Evolutionary conservation across 2,888 invertebrate species (phyloP).

Genomic region (Zootermopsis nevadensis): DNA sequence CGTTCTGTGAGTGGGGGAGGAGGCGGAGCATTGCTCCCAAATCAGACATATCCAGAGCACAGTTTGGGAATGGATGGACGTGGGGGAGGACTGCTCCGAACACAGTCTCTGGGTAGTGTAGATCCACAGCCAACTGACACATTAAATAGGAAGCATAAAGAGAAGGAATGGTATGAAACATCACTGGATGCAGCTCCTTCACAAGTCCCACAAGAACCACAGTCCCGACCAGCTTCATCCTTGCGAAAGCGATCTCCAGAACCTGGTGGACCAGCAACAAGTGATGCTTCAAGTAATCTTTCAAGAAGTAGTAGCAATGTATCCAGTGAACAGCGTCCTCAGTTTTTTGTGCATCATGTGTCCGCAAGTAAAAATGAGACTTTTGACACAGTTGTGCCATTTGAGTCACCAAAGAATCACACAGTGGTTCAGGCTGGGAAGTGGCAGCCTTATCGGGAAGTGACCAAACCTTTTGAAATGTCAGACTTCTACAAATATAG

Average conservation of each 20-base stretch:
- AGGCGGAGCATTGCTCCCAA: constrained; percentile 58
- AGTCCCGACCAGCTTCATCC: constrained; percentile 1
- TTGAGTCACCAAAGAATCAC: constrained; percentile 84
- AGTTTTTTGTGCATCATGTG: constrained; percentile 28
- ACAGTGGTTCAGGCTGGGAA: constrained; percentile 89
- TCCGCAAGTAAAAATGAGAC: constrained; percentile 30
- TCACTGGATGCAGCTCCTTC: constrained; percentile 59
- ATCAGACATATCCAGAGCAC: constrained; percentile 61
- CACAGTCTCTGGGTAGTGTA: constrained; percentile 71
- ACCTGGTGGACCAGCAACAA: constrained; percentile 29
- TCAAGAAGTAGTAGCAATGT: constrained; percentile 51
- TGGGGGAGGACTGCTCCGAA: constrained; percentile 63
- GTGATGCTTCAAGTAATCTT: constrained; percentile 45
- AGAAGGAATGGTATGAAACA: constrained; percentile 63
- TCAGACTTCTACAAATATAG: constrained; percentile 98
- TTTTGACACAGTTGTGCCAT: constrained; percentile 64
- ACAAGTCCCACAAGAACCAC: constrained; percentile 19
- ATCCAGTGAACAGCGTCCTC: constrained; percentile 44
- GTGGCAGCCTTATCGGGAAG: constrained; percentile 91
- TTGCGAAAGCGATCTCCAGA: constrained; percentile 28
- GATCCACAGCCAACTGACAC: constrained; percentile 59
- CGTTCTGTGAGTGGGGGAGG: constrained; percentile 24
- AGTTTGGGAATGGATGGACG: constrained; percentile 54
- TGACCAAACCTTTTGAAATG: constrained; percentile 97
- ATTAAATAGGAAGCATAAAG: constrained; percentile 62